A percentile compares a stretch with the other conserved stretches of the same genome.
These are phyloP conservation scores for Cylloceria caligata DNA, from an alignment of 2,888 invertebrate genomes.

Conservation along the genomic window DNA sequence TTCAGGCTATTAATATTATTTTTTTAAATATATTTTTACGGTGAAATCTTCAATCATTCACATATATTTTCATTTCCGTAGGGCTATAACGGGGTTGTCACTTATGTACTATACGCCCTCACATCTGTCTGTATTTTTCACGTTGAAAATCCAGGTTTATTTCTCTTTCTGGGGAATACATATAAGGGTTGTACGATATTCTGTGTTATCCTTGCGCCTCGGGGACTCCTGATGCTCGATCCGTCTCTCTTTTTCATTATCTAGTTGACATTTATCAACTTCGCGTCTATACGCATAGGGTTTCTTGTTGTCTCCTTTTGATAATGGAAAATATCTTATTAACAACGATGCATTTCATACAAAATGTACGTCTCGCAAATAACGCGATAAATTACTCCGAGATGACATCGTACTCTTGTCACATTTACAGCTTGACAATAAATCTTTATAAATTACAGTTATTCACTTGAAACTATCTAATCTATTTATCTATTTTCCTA, in stretches of 20 bases:
- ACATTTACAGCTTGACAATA: not conserved
- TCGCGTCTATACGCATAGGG: not conserved
- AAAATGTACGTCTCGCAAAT: not conserved
- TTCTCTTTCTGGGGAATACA: constrained; percentile 9
- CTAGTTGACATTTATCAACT: constrained; percentile 23
- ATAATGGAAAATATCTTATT: not conserved
- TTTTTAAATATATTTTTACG: no score
- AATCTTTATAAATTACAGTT: not conserved
- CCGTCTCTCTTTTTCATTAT: constrained; percentile 12
- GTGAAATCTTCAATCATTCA: no score
- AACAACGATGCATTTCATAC: not conserved
- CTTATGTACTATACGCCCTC: constrained; percentile 2
- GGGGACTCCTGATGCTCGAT: not conserved
- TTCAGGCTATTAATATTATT: no score
- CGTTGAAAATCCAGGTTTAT: constrained; percentile 32
- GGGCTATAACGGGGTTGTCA: constrained; percentile 10
- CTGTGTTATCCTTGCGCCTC: not conserved
- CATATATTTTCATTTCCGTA: no score
- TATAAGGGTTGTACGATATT: not conserved
- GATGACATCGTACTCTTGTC: not conserved
- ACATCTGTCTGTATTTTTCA: constrained; percentile 10
- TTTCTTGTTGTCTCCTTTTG: not conserved
- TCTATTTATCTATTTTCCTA: not conserved
- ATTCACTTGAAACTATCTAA: not conserved
- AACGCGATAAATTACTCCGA: no score